Evolutionary conservation across 2,113 vertebrate species (phyloP).

Genomic region (Anhinga anhinga): DNA sequence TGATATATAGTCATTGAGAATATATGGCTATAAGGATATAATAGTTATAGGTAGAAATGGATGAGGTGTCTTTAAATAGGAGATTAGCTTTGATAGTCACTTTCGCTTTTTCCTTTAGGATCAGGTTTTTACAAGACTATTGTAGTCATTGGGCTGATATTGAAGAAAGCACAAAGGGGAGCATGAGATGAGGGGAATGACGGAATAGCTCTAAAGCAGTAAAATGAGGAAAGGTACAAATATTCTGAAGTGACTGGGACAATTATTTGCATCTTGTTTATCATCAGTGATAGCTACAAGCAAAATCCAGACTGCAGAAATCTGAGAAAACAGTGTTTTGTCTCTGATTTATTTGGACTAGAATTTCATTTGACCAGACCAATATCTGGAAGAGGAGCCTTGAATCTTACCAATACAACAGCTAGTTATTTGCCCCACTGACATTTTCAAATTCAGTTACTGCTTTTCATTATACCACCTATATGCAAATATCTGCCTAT

Average conservation of each 20-base stretch:
- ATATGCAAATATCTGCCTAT: not conserved
- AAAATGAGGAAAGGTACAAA: not conserved
- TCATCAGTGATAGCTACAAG: not conserved
- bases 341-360: not conserved
- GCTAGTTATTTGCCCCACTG: not conserved
- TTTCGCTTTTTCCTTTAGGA: constrained; percentile 11
- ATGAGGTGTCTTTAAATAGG: constrained; percentile 52
- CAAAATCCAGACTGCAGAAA: not conserved
- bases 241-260: not conserved
- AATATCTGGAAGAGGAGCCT: not conserved
- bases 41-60: constrained; percentile 51
- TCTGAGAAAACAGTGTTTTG: not conserved
- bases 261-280: not conserved
- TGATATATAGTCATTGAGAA: constrained; percentile 35
- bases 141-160: not conserved
- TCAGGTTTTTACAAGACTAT: not conserved
- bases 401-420: not conserved
- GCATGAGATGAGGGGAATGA: not conserved
- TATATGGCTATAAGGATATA: constrained; percentile 19
- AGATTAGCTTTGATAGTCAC: constrained; percentile 36
- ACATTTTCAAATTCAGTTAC: not conserved
- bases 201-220: not conserved
- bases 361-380: not conserved
- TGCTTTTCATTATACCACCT: not conserved
- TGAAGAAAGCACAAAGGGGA: not conserved